These are phyloP conservation scores for Hylaeus anthracinus DNA, from an alignment of 1,140 invertebrate species.

Conservation along the genomic window DNA sequence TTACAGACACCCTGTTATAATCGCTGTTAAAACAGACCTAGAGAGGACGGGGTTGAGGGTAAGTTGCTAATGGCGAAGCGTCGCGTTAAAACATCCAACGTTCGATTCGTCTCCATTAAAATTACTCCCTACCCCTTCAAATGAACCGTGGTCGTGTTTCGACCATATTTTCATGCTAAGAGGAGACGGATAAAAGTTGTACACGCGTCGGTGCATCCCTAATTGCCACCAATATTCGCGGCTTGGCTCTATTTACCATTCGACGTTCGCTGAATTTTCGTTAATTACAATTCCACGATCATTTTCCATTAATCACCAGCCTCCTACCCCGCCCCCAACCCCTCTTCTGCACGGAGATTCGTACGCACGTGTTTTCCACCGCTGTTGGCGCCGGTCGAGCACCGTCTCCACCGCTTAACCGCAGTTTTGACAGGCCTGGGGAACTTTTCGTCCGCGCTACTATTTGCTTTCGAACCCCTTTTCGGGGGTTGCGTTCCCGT, in stretches of 20 bases:
- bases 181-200: constrained; percentile 29
- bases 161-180: constrained; percentile 23
- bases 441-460: constrained; percentile 36
- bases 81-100: background rate
- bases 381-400: background rate
- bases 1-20: background rate
- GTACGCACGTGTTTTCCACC: background rate
- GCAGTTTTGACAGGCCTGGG: constrained; percentile 37
- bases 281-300: constrained; percentile 51
- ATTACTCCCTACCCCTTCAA: background rate
- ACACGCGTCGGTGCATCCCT: constrained; percentile 24
- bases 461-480: constrained; percentile 38
- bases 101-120: constrained; percentile 34
- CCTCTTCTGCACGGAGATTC: background rate
- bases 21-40: background rate
- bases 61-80: background rate
- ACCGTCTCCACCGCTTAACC: constrained; percentile 25
- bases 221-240: constrained; percentile 40
- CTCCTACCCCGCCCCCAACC: background rate
- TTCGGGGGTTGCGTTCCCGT: background rate
- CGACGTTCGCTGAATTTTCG: constrained; percentile 38
- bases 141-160: background rate
- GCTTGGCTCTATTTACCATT: constrained; percentile 28
- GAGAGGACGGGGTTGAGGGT: background rate
- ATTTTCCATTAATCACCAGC: constrained; percentile 33